Base-by-base conservation (phyloP, 1,140 invertebrate genomes). In the Octopus sinensis region DNA sequence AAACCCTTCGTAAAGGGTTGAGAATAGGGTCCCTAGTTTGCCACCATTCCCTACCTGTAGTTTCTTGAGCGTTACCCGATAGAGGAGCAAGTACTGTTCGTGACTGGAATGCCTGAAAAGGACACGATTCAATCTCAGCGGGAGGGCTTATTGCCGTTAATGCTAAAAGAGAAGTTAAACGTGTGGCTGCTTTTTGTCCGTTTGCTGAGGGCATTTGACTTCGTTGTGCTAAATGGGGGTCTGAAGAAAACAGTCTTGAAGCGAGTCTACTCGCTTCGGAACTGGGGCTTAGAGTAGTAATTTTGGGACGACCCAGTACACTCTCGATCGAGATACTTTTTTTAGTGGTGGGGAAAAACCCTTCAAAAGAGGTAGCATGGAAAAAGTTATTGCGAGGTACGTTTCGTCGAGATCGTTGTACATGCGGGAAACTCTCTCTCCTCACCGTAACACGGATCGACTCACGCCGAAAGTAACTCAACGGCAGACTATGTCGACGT, bases 401-500 rank as follows among this genome's bases (percentile, higher is more conserved):
- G 80, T 84, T 87, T 68, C 83, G 78, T 23, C 86, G 83, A 0
- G 85, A 82, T 71, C 79, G 83, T 23, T 83, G 82, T 6, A 76
- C 76, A 30, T 82, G 79, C 43, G 82, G 81, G 12, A 83, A 78
- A 68, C 79, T 86, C 17, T 88, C 87, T 76, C 81, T 81, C 51
- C 83, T 82, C 52, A 88, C 80, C 17, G 85, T 86, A 79, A 88
- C 68, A 76, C 84, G 85, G 23, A 80, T 86, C 9, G 86, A 82
- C 80, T 88, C 87, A 54, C 84, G 83, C 17, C 83, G 84, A 53
- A 88, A 79, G 52, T 82, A 83, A 51, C 80, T 80, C 9, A 84
- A 85, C 56, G 87, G 84, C 82, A 87, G 85, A 80, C 85, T 87
- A 30, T 87, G 84, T 10, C 87, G 76, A 43, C 84, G 78, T n/a